These are phyloP conservation scores for Eidolon helvum DNA, from an alignment of 2,113 vertebrate species.

Conservation along the genomic window DNA sequence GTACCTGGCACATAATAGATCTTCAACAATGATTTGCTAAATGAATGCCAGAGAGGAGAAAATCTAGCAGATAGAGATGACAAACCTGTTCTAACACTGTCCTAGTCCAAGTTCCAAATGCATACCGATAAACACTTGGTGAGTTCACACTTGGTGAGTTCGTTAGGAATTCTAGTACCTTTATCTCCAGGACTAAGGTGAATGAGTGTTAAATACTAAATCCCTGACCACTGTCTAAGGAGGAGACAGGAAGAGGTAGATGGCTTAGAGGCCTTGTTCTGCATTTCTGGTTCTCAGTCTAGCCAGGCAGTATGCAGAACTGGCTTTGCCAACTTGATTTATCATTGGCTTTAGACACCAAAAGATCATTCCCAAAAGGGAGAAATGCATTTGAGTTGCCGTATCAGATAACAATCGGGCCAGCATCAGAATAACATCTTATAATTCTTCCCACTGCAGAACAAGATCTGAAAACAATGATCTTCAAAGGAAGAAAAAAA, in stretches of 20 bases:
- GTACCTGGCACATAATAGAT: neutral
- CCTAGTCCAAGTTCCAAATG: neutral
- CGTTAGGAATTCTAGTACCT: neutral
- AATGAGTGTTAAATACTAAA: neutral
- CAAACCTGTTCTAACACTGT: neutral
- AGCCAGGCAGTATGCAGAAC: neutral
- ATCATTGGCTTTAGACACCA: conserved; percentile 2
- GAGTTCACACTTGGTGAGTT: neutral
- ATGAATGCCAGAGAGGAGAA: neutral
- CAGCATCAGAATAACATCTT: conserved; percentile 6
- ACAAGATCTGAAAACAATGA: conserved; percentile 47
- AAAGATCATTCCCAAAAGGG: conserved; percentile 36
- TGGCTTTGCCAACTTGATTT: conserved; percentile 14
- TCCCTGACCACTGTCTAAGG: neutral
- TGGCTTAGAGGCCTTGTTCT: neutral
- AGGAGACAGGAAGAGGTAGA: neutral
- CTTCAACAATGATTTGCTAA: neutral
- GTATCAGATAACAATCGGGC: neutral
- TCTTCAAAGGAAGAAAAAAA: neutral
- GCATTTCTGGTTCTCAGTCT: neutral
- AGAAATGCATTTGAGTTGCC: neutral
- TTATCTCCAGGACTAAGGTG: neutral
- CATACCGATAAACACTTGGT: neutral
- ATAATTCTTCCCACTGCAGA: conserved; percentile 39
- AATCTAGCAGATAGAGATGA: neutral